phyloP scores from a whole-genome alignment of 1,140 invertebrate genomes.

The Dendroctonus ponderosae region DNA sequence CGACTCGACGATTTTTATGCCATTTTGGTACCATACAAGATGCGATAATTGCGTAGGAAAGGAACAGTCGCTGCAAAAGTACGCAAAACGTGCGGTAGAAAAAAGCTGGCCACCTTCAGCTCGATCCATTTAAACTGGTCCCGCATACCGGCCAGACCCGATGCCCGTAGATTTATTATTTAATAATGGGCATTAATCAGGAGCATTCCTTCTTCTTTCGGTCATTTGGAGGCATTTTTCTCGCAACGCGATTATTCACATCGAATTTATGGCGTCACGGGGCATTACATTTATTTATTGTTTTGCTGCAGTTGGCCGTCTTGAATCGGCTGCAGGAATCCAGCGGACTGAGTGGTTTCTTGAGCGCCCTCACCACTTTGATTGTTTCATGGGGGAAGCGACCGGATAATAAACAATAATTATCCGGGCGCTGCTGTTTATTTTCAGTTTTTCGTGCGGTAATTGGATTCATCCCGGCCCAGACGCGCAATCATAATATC shows the following conservation, averaged over 20 bases:
- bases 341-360: constrained; percentile 1
- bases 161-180: constrained; percentile 24
- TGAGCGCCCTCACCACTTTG: neutral
- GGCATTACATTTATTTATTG: constrained; percentile 22
- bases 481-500: constrained; percentile 16
- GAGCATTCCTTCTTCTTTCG: constrained; percentile 24
- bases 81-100: too few species aligned
- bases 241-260: constrained; percentile 22
- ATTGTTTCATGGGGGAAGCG: neutral
- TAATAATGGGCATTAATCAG: constrained; percentile 30
- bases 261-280: constrained; percentile 15
- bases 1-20: too few species aligned
- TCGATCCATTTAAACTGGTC: too few species aligned
- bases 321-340: constrained; percentile 4
- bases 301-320: constrained; percentile 8
- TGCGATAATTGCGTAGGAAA: too few species aligned
- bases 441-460: constrained; percentile 12
- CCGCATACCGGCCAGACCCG: too few species aligned
- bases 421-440: constrained; percentile 7
- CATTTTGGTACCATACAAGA: too few species aligned
- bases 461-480: constrained; percentile 16
- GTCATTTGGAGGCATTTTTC: constrained; percentile 28
- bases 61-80: too few species aligned
- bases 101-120: too few species aligned
- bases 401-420: constrained; percentile 17